Percentiles rank a stretch among this genome's conserved stretches.
phyloP scores from a whole-genome alignment of 1,140 invertebrate genomes.

The Idris sp. region DNA sequence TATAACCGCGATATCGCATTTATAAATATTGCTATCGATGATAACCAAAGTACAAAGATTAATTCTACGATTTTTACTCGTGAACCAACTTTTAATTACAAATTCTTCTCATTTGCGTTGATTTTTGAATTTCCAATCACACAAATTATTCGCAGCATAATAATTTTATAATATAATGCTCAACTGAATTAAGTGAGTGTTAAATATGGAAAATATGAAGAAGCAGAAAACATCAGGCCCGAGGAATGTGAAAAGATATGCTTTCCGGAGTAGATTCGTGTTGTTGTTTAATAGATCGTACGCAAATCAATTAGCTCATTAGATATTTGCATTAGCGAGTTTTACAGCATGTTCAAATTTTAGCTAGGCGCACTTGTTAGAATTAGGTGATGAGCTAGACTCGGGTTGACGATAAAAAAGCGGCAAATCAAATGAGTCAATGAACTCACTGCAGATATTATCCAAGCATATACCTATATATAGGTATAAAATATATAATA shows the following conservation, averaged over 20 bases:
- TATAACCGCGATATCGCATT: slow-evolving; percentile 39
- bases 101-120: slow-evolving; percentile 4
- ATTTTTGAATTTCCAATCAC: no score
- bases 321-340: slow-evolving; percentile 56
- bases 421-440: slow-evolving; percentile 58
- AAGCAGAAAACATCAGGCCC: slow-evolving; percentile 39
- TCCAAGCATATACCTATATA: no score
- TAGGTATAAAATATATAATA: no score
- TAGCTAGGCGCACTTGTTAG: slow-evolving; percentile 40
- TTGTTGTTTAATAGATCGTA: slow-evolving; percentile 60
- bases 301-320: slow-evolving; percentile 62
- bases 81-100: slow-evolving; percentile 12
- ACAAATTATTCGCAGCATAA: neutral
- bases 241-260: no score
- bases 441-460: slow-evolving; percentile 50
- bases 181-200: slow-evolving; percentile 27
- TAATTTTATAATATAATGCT: no score
- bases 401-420: slow-evolving; percentile 49
- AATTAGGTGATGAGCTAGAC: slow-evolving; percentile 56
- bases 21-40: slow-evolving; percentile 33
- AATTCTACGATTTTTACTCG: slow-evolving; percentile 27
- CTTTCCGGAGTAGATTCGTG: slow-evolving; percentile 50
- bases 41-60: slow-evolving; percentile 21
- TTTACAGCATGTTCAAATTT: slow-evolving; percentile 53
- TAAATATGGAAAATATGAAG: slow-evolving; percentile 54